phyloP scores from a whole-genome alignment of 1,140 invertebrate species.

The Venturia canescens region DNA sequence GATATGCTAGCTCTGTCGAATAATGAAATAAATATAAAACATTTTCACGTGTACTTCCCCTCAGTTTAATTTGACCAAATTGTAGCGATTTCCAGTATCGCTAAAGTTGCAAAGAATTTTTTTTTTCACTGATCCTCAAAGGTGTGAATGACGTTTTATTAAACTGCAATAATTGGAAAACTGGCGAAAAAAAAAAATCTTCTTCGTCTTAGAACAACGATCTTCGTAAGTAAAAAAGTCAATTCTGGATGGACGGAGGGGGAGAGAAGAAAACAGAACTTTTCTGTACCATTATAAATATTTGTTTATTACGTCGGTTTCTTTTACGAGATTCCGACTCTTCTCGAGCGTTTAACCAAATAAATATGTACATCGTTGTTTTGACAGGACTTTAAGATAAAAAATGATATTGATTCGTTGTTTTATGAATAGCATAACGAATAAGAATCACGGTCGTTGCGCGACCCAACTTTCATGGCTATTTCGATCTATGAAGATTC shows the following conservation, averaged over 20 bases:
- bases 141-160: no score
- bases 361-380: constrained; percentile 9
- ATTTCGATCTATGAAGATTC: constrained; percentile 2
- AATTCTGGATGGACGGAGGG: not conserved
- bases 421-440: not conserved
- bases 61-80: not conserved
- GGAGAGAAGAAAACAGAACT: not conserved
- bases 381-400: not conserved
- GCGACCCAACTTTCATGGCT: constrained; percentile 14
- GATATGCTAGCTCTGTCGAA: not conserved
- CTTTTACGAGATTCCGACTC: not conserved
- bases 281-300: not conserved
- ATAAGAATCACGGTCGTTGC: not conserved
- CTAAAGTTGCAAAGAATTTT: no score
- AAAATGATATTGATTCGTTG: not conserved
- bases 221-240: not conserved
- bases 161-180: no score
- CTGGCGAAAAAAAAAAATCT: no score
- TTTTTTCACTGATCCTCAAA: no score
- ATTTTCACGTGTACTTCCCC: not conserved
- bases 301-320: not conserved
- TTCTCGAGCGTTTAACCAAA: not conserved
- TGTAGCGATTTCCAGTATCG: not conserved
- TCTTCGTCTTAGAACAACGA: no score
- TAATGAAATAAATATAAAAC: constrained; percentile 35